Evolutionary conservation across 2,888 invertebrate genomes (phyloP).

Genomic region (Volucella inflata): DNA sequence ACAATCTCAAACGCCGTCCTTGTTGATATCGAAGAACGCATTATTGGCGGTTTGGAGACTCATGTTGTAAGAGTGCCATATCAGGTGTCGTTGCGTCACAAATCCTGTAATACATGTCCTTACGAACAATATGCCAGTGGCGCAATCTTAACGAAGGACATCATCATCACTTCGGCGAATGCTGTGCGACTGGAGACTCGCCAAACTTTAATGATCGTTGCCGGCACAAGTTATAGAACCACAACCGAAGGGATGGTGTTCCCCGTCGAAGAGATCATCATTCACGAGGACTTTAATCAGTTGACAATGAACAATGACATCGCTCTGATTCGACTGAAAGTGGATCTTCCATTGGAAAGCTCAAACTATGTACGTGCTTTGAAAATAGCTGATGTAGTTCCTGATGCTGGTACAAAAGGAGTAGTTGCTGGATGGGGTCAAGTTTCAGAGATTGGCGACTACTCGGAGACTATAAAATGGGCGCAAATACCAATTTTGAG

Average conservation of each 20-base stretch:
- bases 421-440: slow-evolving; percentile 81
- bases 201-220: slow-evolving; percentile 75
- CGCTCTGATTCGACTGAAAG: slow-evolving; percentile 84
- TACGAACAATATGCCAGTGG: slow-evolving; percentile 83
- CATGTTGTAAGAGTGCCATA: slow-evolving; percentile 83
- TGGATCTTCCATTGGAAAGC: slow-evolving; percentile 83
- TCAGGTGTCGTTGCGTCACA: slow-evolving; percentile 82
- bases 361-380: slow-evolving; percentile 81
- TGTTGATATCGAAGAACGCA: slow-evolving; percentile 78
- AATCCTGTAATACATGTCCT: slow-evolving; percentile 36
- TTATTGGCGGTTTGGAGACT: slow-evolving; percentile 83
- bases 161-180: slow-evolving; percentile 83
- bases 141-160: slow-evolving; percentile 81
- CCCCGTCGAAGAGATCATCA: slow-evolving; percentile 78
- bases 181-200: slow-evolving; percentile 83
- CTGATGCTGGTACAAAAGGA: slow-evolving; percentile 78
- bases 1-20: slow-evolving; percentile 18
- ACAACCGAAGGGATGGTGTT: slow-evolving; percentile 79
- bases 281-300: slow-evolving; percentile 77
- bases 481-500: slow-evolving; percentile 20
- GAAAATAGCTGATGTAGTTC: slow-evolving; percentile 72
- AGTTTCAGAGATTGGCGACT: slow-evolving; percentile 29
- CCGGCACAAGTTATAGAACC: slow-evolving; percentile 78
- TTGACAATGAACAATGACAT: slow-evolving; percentile 80
- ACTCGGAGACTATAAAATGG: slow-evolving; percentile 29